A percentile compares a stretch with the other conserved stretches of the same genome.
Evolutionary conservation across 2,113 vertebrate species (phyloP).

Genomic region (Murina feae): DNA sequence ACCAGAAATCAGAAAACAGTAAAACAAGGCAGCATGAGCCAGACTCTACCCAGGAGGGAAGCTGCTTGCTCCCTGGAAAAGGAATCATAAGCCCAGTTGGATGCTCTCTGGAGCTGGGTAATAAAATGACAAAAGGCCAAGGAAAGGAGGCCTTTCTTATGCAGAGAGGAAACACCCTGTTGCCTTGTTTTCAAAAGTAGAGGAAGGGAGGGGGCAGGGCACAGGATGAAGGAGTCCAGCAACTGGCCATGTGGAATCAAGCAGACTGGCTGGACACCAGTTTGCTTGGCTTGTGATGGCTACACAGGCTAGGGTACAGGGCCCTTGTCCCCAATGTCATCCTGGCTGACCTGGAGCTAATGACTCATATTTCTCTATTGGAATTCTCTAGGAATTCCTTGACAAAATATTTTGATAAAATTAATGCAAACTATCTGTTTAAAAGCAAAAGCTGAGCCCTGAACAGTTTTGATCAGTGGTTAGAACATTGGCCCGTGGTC

Average conservation of each 20-base stretch:
- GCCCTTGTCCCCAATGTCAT: not conserved
- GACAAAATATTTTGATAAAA: not conserved
- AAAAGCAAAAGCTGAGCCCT: not conserved
- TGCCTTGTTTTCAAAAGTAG: not conserved
- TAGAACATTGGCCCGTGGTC: no score
- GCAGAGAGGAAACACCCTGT: not conserved
- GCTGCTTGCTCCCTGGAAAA: not conserved
- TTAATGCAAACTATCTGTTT: not conserved
- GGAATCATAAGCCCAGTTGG: not conserved
- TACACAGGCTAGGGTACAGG: fast-evolving
- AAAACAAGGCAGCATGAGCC: not conserved
- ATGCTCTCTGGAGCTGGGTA: not conserved
- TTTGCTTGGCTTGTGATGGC: not conserved
- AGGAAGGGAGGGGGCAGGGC: not conserved
- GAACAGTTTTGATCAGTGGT: no score
- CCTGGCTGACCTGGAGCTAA: not conserved
- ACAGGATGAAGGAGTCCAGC: not conserved
- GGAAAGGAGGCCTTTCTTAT: not conserved
- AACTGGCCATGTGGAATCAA: not conserved
- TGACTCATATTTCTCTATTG: not conserved
- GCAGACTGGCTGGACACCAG: not conserved
- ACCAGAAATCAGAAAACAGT: slow-evolving; percentile 25
- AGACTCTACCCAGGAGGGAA: not conserved
- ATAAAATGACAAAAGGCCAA: not conserved
- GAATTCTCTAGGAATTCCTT: not conserved